Conservation (phyloP, 2,113 vertebrate species). For the Cranoglanis bouderius region DNA sequence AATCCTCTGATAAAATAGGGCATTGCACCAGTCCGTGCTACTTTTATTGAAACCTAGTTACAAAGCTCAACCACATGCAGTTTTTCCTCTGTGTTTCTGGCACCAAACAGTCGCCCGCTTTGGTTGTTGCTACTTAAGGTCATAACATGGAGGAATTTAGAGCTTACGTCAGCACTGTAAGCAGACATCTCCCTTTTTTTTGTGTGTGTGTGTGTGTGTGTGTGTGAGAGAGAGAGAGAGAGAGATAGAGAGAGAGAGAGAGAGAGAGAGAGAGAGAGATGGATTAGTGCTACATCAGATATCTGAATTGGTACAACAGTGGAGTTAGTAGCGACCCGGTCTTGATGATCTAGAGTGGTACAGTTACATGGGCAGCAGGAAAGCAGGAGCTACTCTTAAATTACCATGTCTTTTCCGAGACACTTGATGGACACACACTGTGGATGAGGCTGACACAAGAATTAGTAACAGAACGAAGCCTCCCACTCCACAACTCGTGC, state of each 20-base stretch:
- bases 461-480: background rate
- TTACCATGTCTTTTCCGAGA: background rate
- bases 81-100: background rate
- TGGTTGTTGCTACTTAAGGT: background rate
- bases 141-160: background rate
- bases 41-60: constrained; percentile 22
- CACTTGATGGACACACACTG: background rate
- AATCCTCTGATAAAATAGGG: background rate
- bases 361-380: background rate
- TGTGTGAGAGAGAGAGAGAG: background rate
- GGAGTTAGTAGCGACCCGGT: background rate
- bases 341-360: background rate
- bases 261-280: background rate
- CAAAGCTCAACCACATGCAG: background rate
- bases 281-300: background rate
- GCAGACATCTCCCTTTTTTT: background rate
- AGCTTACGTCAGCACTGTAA: background rate
- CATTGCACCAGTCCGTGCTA: background rate
- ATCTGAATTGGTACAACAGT: background rate
- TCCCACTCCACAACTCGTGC: background rate
- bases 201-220: no score
- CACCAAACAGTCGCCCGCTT: background rate
- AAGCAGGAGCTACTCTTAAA: background rate
- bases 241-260: no score
- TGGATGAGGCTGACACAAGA: background rate